Conservation (phyloP, 2,888 invertebrate species). For the Nemoura dubitans region DNA sequence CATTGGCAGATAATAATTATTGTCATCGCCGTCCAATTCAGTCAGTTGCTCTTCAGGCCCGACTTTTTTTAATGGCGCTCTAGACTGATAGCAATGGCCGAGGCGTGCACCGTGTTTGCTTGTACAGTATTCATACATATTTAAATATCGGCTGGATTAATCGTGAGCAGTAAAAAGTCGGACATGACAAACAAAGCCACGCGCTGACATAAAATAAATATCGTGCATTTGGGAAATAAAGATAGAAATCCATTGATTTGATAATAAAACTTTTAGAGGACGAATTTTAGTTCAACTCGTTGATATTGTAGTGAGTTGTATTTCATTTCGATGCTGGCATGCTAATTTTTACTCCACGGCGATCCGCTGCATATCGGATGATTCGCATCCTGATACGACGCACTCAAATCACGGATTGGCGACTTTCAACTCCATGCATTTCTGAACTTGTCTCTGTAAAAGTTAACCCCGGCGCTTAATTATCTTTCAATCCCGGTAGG, state of each 20-base stretch:
- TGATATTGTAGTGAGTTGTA: not conserved
- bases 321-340: not conserved
- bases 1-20: not conserved
- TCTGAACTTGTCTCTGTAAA: too few relatives aligned
- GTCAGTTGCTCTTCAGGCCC: not conserved
- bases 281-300: not conserved
- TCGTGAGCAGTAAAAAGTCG: not conserved
- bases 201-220: not conserved
- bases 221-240: constrained; percentile 12
- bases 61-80: not conserved
- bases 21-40: not conserved
- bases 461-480: not conserved
- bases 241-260: constrained; percentile 2
- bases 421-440: not conserved
- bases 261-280: constrained; percentile 12
- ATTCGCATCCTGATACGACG: not conserved
- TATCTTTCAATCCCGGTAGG: not conserved
- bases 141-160: not conserved
- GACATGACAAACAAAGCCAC: constrained; percentile 1
- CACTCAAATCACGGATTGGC: not conserved
- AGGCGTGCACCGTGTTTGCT: not conserved
- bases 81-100: not conserved
- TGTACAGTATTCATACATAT: not conserved
- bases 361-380: not conserved
- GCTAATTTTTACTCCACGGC: not conserved